phyloP scores from a whole-genome alignment of 23 tunicate genomes.

The Diplosoma virens region DNA sequence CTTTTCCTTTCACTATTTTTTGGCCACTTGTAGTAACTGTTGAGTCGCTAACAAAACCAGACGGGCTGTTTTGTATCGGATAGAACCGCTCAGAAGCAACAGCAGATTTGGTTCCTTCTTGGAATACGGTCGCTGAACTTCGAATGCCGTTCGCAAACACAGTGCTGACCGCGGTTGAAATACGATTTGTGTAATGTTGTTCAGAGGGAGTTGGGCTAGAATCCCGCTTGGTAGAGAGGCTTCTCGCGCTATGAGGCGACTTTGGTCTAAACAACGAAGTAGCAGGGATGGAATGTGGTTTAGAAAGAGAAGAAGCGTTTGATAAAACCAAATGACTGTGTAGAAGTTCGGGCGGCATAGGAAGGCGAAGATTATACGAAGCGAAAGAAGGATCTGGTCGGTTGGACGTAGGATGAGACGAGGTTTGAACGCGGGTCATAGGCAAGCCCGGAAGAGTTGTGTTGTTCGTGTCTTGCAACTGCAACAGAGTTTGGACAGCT shows the following conservation, averaged over 20 bases:
- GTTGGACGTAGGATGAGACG: conserved; percentile 15
- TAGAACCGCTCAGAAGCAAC: background rate
- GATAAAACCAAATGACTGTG: too few relatives aligned
- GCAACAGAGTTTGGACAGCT: conserved; percentile 61
- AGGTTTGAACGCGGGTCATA: conserved; percentile 24
- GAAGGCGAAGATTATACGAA: background rate
- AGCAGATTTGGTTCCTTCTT: background rate
- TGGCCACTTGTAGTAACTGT: background rate
- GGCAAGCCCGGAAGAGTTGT: conserved; percentile 31
- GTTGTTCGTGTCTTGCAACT: conserved; percentile 36
- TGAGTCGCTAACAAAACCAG: background rate
- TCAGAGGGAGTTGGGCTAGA: background rate
- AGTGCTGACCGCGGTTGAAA: background rate
- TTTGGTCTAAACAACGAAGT: background rate
- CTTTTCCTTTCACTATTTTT: conserved; percentile 65
- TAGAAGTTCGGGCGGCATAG: background rate
- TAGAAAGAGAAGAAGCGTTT: background rate
- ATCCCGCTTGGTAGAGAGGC: background rate
- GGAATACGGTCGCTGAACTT: background rate
- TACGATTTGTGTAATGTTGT: background rate
- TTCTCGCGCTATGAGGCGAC: background rate
- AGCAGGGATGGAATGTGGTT: background rate
- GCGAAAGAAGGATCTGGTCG: background rate
- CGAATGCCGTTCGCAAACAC: background rate
- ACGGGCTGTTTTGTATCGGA: background rate